Base-by-base conservation (phyloP, 1,140 invertebrate genomes). In the Aphidius ervi region DNA sequence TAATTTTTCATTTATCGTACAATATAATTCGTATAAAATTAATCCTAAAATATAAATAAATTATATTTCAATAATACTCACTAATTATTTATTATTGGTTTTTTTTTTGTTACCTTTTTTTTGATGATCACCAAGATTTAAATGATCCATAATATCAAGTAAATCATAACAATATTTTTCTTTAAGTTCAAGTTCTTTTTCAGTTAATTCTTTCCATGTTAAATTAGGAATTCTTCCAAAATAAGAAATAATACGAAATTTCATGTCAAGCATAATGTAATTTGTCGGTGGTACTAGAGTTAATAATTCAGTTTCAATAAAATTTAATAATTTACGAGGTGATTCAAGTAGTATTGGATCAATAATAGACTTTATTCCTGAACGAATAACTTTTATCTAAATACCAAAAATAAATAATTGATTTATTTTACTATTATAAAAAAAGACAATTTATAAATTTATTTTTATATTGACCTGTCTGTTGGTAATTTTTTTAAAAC, bases 11-110 rank as follows among this genome's bases (percentile, higher is more conserved):
- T 63, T 56, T 39, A 66, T 70, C 23, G 75, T 68, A 54, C 70
- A 68, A 58, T 73, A 72, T 9, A 75, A 56, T 56, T 77, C 75
- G 41, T 76, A 75, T 10, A 76, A 67, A 63, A 77, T 67, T 8
- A 77, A 61, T 39, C 75, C 75, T 77, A 10, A 37, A 59, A 42
- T 65, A 56, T 59, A 59, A 59, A 62, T 60, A 31, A 16, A 46
- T 31, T 55, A 37, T 20, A 57, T 50, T 10, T 48, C 50, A 49
- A 65, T 31, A 42, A 41, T 43, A 16, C 16, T 56, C 61, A 31
- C 2, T 31, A 31, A 3, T 4, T 31, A 31, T 31, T 31, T 31
- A 31, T 31, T 31, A 31, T 31, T 31, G 4, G 4, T 31, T 31
- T 31, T 45, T 49, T 57, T 59, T 5, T 39, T 16, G 16, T 53